Evolutionary conservation across 2,888 invertebrate species (phyloP), one percentile per base, ranked within the genome.

Genomic region (Platycnemis pennipes): DNA sequence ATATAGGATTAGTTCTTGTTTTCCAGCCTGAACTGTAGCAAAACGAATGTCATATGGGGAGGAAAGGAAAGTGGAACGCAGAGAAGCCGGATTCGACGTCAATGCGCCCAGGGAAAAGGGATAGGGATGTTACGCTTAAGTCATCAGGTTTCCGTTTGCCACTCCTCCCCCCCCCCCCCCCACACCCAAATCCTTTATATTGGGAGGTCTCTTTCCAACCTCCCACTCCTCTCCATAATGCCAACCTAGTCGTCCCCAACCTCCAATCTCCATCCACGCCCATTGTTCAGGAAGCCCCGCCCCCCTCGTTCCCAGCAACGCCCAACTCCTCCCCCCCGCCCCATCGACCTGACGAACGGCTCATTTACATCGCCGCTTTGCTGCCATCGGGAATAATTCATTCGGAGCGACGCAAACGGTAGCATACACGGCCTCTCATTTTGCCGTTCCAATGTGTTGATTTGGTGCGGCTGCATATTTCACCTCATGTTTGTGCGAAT

Each of bases 381-480:
- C 77, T 16, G 77, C 77, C 77, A 77, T 37, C 77, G 77, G 37
- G 77, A 77, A 77, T 77, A 77, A 77, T 77, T 77, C 77, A 77
- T 77, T 77, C 77, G 37, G 31, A 77, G 31, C 77, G 77, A 77
- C 77, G 77, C 16, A 63, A 63, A 63, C 31, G 77, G 77, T 77
- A 77, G 77, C 77, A 77, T 77, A 37, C 77, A 37, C 77, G 16
- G 11, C 13, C 77, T 37, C 77, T 77, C 7, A 77, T 77, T 77
- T 77, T 77, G 77, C 77, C 77, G 37, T 77, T 77, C 37, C 31
- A 77, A 77, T 77, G 77, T 77, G 77, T 77, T 77, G 77, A 77
- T 77, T 77, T 77, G 22, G 77, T 77, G 77, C 77, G 77, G 77
- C 77, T 77, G 77, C 77, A 77, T 77, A 77, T 77, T 77, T 77